phyloP scores from a whole-genome alignment of 2,888 invertebrate species.

The Andrena dorsata region DNA sequence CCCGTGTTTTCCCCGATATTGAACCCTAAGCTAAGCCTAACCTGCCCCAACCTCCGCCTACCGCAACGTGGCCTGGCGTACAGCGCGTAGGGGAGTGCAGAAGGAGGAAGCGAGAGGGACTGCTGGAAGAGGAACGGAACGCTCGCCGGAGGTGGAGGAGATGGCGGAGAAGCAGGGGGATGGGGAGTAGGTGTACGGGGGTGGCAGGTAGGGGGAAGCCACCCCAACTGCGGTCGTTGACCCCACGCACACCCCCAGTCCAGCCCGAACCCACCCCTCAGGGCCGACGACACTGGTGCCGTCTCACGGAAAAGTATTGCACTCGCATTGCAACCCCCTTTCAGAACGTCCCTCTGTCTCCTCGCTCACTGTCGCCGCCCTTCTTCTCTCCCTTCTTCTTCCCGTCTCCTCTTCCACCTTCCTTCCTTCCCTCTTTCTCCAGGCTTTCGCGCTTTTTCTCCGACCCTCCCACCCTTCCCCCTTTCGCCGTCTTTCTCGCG shows the following conservation, averaged over 20 bases:
- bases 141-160: conserved; percentile 6
- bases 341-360: conserved; percentile 73
- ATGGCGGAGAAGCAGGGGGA: conserved; percentile 21
- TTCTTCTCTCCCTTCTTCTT: conserved; percentile 18
- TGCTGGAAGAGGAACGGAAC: conserved; percentile 45
- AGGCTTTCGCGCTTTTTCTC: conserved; percentile 25
- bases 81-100: conserved; percentile 59
- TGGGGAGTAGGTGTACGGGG: conserved; percentile 65
- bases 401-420: background rate
- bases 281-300: conserved; percentile 83
- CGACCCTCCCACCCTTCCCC: background rate
- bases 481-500: conserved; percentile 7
- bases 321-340: conserved; percentile 78
- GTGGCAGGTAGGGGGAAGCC: conserved; percentile 80
- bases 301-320: conserved; percentile 83
- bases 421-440: conserved; percentile 10
- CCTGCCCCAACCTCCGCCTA: conserved; percentile 82
- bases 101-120: conserved; percentile 47
- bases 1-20: conserved; percentile 81
- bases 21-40: conserved; percentile 83
- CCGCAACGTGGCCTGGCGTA: conserved; percentile 75
- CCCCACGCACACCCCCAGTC: conserved; percentile 81
- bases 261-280: conserved; percentile 81
- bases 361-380: conserved; percentile 39
- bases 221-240: conserved; percentile 83